Base-by-base conservation (phyloP, 1,140 invertebrate species). In the Apis cerana region DNA sequence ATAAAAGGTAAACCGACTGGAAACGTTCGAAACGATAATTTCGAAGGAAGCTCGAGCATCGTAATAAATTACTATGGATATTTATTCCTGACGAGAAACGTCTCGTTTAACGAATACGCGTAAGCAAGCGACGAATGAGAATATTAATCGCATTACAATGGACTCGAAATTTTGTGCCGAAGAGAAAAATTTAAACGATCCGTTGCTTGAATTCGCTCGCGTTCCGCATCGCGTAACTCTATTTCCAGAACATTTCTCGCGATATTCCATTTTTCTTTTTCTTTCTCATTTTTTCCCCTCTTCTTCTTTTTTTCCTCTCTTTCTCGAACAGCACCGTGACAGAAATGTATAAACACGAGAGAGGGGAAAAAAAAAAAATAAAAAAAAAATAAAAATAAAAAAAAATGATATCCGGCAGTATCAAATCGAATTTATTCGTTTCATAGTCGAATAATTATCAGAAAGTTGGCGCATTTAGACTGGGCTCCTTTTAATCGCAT, bases 391-490 rank as follows among this genome's bases (percentile, higher is more conserved):
- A n/a, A n/a, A 19, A n/a, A 1, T 27, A 52, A 1, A 19, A 52
- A n/a, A 54, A 19, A 71, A 65, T 17, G 54, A 54, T 43, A 23
- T 59, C 19, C 48, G n/a, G 7, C 11, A 59, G 27, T 77, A 71
- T 70, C 58, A n/a, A 50, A 50, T 70, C 59, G 59, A 58, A 78
- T 78, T 71, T 50, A 56, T 17, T 21, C 27, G 58, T 48, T 67
- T 54, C 33, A 10, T 1, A 43, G 15, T 9, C 21, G 58, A 84
- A 48, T 81, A 80, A 86, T 85, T 87, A 71, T 33, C 13, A 1
- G 43, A 69, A 72, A 8, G 27, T 19, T n/a, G 21, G 23, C 72
- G 54, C 61, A 54, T 80, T 81, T 62, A 65, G n/a, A 48, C 33
- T 52, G 27, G 19, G 1, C 2, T 1, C 19, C 50, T 68, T 56